A percentile compares a stretch with the other conserved stretches of the same genome.
Evolutionary conservation across 1,140 invertebrate genomes (phyloP).

Genomic region (Trachymyrmex cornetzi): DNA sequence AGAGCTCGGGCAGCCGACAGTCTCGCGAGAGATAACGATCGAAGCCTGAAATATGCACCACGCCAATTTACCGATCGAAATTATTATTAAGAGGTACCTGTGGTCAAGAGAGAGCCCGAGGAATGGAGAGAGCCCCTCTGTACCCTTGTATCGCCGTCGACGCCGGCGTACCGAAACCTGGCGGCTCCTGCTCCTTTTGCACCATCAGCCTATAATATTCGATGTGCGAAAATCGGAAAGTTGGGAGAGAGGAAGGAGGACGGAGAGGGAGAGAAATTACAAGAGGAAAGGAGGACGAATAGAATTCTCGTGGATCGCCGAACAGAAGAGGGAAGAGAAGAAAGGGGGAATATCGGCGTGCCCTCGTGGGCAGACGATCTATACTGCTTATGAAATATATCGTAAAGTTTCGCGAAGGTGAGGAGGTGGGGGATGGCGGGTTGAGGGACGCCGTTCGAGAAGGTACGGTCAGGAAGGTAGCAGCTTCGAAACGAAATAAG

Average conservation of each 20-base stretch:
- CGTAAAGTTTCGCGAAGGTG: slow-evolving; percentile 64
- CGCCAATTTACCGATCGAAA: slow-evolving; percentile 86
- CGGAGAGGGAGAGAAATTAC: slow-evolving; percentile 44
- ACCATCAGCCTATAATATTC: slow-evolving; percentile 75
- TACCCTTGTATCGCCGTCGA: slow-evolving; percentile 58
- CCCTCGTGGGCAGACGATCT: slow-evolving; percentile 61
- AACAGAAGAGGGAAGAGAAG: slow-evolving; percentile 20
- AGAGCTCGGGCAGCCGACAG: slow-evolving; percentile 77
- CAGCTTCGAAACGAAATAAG: slow-evolving; percentile 50
- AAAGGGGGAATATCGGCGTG: neutral
- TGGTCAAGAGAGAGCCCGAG: slow-evolving; percentile 67
- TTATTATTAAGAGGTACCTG: slow-evolving; percentile 86
- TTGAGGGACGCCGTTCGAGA: slow-evolving; percentile 28
- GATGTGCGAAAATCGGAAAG: slow-evolving; percentile 80
- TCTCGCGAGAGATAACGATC: slow-evolving; percentile 86
- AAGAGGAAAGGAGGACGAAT: slow-evolving; percentile 41
- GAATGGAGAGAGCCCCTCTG: slow-evolving; percentile 29
- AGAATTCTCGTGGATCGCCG: slow-evolving; percentile 25
- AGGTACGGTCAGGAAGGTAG: slow-evolving; percentile 45
- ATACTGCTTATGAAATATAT: slow-evolving; percentile 73
- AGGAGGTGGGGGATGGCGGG: slow-evolving; percentile 15
- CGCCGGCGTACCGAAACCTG: slow-evolving; percentile 69
- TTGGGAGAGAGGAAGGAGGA: slow-evolving; percentile 9
- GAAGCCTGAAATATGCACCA: slow-evolving; percentile 84
- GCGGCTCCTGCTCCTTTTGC: slow-evolving; percentile 71